Conservation (phyloP, 2,888 invertebrate genomes). For the Hypomecis punctinalis region DNA sequence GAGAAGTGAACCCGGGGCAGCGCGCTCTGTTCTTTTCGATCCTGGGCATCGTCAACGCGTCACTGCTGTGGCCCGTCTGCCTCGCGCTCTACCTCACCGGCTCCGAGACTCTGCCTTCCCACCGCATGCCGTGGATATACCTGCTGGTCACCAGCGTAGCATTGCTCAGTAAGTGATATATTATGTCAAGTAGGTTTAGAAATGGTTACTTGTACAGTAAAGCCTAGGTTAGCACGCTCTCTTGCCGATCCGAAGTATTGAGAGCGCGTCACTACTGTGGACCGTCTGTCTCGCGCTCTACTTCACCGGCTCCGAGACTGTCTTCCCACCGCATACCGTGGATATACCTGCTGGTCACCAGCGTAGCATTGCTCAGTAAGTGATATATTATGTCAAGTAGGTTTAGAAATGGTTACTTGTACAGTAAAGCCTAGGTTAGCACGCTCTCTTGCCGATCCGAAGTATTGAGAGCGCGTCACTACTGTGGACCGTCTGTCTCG, state of each 20-base stretch:
- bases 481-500: slow-evolving; percentile 96
- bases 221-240: slow-evolving; percentile 96
- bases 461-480: slow-evolving; percentile 95
- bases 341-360: slow-evolving; percentile 82
- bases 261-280: slow-evolving; percentile 95
- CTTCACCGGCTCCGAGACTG: slow-evolving; percentile 93
- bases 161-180: slow-evolving; percentile 88
- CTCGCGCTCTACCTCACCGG: slow-evolving; percentile 94
- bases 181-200: too few species aligned
- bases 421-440: too few species aligned
- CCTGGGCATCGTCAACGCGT: slow-evolving; percentile 94
- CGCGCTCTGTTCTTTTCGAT: slow-evolving; percentile 97
- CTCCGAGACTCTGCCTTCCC: slow-evolving; percentile 92
- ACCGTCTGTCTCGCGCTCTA: slow-evolving; percentile 95
- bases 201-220: too few species aligned
- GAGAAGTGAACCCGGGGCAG: slow-evolving; percentile 96
- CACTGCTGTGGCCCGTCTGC: slow-evolving; percentile 96
- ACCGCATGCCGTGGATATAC: slow-evolving; percentile 94
- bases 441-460: slow-evolving; percentile 95
- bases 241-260: slow-evolving; percentile 95
- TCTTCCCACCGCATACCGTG: slow-evolving; percentile 94
- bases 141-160: slow-evolving; percentile 92
- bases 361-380: too few species aligned
- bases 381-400: too few species aligned
- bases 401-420: too few species aligned